A percentile compares a stretch with the other conserved stretches of the same genome.
These are phyloP conservation scores for Rhodinocichla rosea DNA, from an alignment of 2,113 vertebrate genomes.

Conservation along the genomic window DNA sequence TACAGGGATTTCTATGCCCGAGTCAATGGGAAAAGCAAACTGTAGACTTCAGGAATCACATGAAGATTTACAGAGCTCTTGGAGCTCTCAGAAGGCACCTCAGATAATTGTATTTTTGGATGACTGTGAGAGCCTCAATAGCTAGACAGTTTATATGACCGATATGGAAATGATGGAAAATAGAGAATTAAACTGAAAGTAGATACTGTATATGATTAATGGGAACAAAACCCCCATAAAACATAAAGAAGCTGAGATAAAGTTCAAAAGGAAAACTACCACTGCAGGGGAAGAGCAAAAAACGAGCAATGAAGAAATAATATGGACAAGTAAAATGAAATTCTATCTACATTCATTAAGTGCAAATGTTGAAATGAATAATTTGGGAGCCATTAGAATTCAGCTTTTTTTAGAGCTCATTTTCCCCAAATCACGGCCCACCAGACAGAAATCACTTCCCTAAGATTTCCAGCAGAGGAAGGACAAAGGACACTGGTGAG, in stretches of 20 bases:
- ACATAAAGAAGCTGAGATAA: background rate
- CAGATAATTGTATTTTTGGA: background rate
- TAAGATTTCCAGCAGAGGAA: background rate
- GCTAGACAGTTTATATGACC: background rate
- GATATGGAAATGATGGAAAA: background rate
- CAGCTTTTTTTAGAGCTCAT: background rate
- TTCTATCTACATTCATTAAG: background rate
- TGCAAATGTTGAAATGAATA: background rate
- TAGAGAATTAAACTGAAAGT: background rate
- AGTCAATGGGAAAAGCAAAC: background rate
- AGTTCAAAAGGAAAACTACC: background rate
- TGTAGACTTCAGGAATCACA: background rate
- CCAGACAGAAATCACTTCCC: background rate
- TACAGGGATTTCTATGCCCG: background rate
- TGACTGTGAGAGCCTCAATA: background rate
- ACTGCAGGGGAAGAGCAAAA: background rate
- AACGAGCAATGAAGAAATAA: background rate
- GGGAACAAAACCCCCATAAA: background rate
- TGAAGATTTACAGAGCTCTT: background rate
- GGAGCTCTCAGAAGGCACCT: background rate
- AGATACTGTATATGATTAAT: slow-evolving; percentile 17
- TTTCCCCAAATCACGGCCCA: background rate
- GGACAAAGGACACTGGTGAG: background rate
- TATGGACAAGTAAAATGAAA: background rate
- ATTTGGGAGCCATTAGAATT: background rate